Percentiles rank a stretch among this genome's conserved stretches.
Conservation (phyloP, 2,797 vertebrate genomes). For the Epinephelus malabaricus region DNA sequence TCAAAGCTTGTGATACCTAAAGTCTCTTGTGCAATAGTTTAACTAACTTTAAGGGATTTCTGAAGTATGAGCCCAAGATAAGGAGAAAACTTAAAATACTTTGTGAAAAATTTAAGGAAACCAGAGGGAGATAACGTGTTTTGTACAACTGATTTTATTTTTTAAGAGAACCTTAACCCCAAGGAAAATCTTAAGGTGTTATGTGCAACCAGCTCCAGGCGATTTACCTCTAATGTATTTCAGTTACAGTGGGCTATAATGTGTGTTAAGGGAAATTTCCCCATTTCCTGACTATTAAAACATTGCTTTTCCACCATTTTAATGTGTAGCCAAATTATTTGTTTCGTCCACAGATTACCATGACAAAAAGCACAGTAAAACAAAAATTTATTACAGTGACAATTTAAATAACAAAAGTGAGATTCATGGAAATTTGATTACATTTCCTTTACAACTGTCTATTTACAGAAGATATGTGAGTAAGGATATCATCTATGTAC, state of each 20-base stretch:
- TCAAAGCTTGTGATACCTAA: no score
- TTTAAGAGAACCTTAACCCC: no score
- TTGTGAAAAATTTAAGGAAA: no score
- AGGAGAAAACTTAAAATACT: no score
- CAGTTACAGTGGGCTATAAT: background rate
- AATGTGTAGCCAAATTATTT: background rate
- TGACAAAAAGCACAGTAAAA: constrained; percentile 26
- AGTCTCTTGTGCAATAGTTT: no score
- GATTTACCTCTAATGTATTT: background rate
- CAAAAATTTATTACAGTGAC: constrained; percentile 59
- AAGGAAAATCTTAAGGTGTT: no score
- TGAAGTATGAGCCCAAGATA: no score
- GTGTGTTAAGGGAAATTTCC: background rate
- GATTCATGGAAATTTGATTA: constrained; percentile 37
- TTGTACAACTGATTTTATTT: no score
- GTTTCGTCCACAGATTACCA: background rate
- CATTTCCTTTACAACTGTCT: constrained; percentile 25
- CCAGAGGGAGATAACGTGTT: no score
- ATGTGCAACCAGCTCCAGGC: no score
- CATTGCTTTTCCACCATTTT: background rate
- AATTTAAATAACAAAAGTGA: constrained; percentile 52
- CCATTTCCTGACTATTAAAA: background rate
- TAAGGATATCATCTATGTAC: constrained; percentile 13
- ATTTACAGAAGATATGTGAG: constrained; percentile 36
- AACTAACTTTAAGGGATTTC: no score